These are phyloP conservation scores for Galeruca laticollis DNA, from an alignment of 2,888 invertebrate genomes.

Conservation along the genomic window DNA sequence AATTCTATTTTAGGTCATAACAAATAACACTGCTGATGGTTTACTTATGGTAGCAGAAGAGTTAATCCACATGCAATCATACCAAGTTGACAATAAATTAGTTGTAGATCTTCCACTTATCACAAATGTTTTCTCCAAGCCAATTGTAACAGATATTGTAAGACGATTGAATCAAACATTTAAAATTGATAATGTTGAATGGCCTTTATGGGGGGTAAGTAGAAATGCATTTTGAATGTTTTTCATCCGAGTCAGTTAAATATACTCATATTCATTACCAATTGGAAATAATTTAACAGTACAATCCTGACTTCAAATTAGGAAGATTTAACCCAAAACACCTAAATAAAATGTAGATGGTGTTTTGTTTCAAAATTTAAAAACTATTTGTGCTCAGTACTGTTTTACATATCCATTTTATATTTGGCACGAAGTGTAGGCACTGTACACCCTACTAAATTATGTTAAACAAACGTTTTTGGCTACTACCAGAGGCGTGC, in stretches of 20 bases:
- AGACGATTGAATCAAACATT: constrained; percentile 57
- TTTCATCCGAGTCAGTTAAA: not conserved
- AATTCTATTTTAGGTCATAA: constrained; percentile 65
- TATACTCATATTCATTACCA: not conserved
- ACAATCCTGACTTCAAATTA: too few relatives aligned
- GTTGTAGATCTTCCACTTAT: constrained; percentile 64
- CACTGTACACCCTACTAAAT: too few relatives aligned
- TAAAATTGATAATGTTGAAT: constrained; percentile 60
- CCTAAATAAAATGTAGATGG: too few relatives aligned
- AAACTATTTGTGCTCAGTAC: too few relatives aligned
- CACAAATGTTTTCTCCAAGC: constrained; percentile 57
- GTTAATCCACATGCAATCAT: constrained; percentile 59
- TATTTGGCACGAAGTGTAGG: too few relatives aligned
- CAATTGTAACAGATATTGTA: constrained; percentile 52
- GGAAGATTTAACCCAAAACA: too few relatives aligned
- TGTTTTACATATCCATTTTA: too few relatives aligned
- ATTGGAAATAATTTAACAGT: too few relatives aligned
- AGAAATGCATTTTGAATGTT: constrained; percentile 18
- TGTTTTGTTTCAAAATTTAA: too few relatives aligned
- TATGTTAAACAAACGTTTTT: too few relatives aligned
- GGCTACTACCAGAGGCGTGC: too few relatives aligned
- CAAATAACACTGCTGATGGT: constrained; percentile 68
- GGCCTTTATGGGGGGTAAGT: constrained; percentile 70
- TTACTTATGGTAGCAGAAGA: constrained; percentile 63
- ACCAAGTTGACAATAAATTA: constrained; percentile 59